A percentile compares a stretch with the other conserved stretches of the same genome.
Conservation (phyloP, 2,113 vertebrate species). For the Takifugu flavidus region DNA sequence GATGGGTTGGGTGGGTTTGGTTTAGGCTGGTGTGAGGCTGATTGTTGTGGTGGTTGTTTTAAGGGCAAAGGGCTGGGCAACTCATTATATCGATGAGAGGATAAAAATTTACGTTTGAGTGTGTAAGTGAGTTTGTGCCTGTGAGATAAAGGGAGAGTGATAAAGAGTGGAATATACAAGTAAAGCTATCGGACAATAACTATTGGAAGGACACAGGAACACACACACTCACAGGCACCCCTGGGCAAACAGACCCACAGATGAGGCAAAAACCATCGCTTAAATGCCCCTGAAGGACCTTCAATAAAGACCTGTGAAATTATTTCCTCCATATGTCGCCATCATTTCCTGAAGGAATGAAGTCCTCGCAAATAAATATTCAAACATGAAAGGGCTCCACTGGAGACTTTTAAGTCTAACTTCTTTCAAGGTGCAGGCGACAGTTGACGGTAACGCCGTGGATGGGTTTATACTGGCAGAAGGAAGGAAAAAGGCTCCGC, state of each 20-base stretch:
- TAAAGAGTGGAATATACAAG: constrained; percentile 6
- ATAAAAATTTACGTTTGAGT: too few relatives aligned
- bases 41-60: too few relatives aligned
- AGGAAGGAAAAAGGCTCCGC: constrained; percentile 11
- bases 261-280: constrained; percentile 27
- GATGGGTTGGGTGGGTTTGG: too few relatives aligned
- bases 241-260: constrained; percentile 6
- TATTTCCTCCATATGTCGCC: constrained; percentile 41
- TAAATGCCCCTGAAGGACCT: constrained; percentile 29
- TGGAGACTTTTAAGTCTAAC: constrained; percentile 33
- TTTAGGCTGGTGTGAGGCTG: too few relatives aligned
- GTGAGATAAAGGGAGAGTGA: too few relatives aligned
- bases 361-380: constrained; percentile 38
- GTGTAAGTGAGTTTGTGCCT: too few relatives aligned
- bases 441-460: constrained; percentile 26
- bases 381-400: constrained; percentile 36
- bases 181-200: constrained; percentile 8
- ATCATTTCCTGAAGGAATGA: constrained; percentile 41
- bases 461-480: constrained; percentile 28
- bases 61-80: too few relatives aligned
- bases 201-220: constrained; percentile 10
- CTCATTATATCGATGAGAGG: too few relatives aligned
- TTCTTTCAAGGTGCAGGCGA: constrained; percentile 37
- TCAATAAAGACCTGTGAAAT: constrained; percentile 45
- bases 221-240: constrained; percentile 11